Evolutionary conservation across 1,140 invertebrate genomes (phyloP), one percentile per base, ranked within the genome.

Genomic region (Hestina assimilis): DNA sequence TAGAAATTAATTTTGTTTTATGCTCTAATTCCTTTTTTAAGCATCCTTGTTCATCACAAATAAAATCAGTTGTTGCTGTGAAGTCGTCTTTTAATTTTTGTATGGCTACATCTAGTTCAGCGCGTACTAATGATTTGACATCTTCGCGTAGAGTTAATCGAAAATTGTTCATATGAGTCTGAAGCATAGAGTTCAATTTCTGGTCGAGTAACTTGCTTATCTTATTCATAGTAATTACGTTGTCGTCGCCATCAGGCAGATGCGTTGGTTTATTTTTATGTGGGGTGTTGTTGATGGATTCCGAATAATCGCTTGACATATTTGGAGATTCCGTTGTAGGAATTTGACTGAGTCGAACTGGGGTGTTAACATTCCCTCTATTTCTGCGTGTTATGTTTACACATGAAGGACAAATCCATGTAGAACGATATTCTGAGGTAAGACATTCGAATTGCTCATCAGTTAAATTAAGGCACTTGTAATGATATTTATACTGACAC

Each of bases 101-200:
- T n/a, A n/a, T n/a, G n/a, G n/a, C n/a, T n/a, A n/a, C n/a, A n/a
- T n/a, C n/a, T n/a, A n/a, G n/a, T n/a, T n/a, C n/a, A n/a, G n/a
- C n/a, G n/a, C n/a, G n/a, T n/a, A n/a, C n/a, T n/a, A n/a, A n/a
- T n/a, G n/a, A n/a, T n/a, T n/a, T n/a, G n/a, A n/a, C n/a, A n/a
- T n/a, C n/a, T n/a, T n/a, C n/a, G n/a, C n/a, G n/a, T n/a, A n/a
- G n/a, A n/a, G n/a, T n/a, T n/a, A n/a, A n/a, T n/a, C n/a, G n/a
- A n/a, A n/a, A n/a, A n/a, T n/a, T n/a, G n/a, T n/a, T n/a, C n/a
- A n/a, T n/a, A n/a, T n/a, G n/a, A n/a, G n/a, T n/a, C n/a, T n/a
- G n/a, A n/a, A n/a, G n/a, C n/a, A n/a, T n/a, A n/a, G 38, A 17
- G 11, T 41, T 15, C 38, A 41, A n/a, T 41, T 41, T 41, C 7